Base-by-base conservation (phyloP, 2,113 vertebrate species). In the Ursus arctos region DNA sequence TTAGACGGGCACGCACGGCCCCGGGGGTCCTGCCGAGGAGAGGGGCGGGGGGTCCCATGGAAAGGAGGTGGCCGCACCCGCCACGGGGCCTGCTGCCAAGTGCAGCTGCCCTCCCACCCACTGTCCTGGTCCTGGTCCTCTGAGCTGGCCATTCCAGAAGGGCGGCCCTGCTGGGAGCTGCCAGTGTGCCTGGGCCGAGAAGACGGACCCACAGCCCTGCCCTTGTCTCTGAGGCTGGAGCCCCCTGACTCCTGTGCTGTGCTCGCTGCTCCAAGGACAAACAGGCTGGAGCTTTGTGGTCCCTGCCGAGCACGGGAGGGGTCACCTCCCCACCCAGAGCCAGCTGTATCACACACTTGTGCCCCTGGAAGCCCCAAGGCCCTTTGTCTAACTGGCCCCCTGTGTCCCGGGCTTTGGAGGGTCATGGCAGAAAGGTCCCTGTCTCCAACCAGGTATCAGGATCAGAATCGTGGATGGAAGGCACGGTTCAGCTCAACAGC, bases 1-100 rank as follows among this genome's bases (percentile, higher is more conserved):
- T 98, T 99, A 99, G 99, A 98, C 43, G 74, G 91, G 31, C 59
- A 19, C 21, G 0, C 4, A 47, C 0, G 4, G 74, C 77, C 71
- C 47, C 0, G 24, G 36, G 96, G 84, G 53, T 55, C 95, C 97
- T 92, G 59, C 87, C 3, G 7, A 79, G 94, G 82, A 89, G 83
- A 72, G 79, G 83, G 79, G 7, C 57, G 51, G 65, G 86, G 97
- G 77, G 53, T 63, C 84, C 74, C 61, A 6, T 0, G 4, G 82
- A 96, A 69, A 76, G 51, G 63, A 43, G n/a, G 21, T n/a, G 61
- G 90, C 21, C 24, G 4, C 33, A 74, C 87, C 93, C 0, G 0
- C 86, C 3, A 2, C 47, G 31, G 83, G 88, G 19, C 36, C 74
- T 4, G 14, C 69, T 71, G 80, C 81, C 4, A 1, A 33, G 63